These are phyloP conservation scores for Arizona elegans DNA, from an alignment of 2,113 vertebrate species.

Conservation along the genomic window DNA sequence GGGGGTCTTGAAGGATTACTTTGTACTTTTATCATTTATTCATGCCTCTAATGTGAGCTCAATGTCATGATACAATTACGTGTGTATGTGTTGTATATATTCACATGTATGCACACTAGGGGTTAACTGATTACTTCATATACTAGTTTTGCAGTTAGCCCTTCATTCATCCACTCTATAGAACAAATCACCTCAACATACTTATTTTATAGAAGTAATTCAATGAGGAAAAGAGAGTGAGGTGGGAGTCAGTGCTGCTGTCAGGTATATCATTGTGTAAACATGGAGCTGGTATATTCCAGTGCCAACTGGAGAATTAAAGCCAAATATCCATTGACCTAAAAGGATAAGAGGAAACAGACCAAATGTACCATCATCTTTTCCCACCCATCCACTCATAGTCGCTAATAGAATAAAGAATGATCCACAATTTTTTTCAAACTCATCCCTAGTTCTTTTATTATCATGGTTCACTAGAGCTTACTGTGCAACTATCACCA, in stretches of 20 bases:
- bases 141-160: not conserved
- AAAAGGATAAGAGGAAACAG: not conserved
- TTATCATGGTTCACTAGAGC: not conserved
- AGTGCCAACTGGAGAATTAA: not conserved
- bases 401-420: not conserved
- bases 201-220: not conserved
- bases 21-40: not conserved
- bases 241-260: not conserved
- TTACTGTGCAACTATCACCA: not conserved
- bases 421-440: not conserved
- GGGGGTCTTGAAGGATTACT: not conserved
- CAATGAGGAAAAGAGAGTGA: not conserved
- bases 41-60: slow-evolving; percentile 1
- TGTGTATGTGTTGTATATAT: no score
- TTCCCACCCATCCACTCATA: not conserved
- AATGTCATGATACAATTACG: not conserved
- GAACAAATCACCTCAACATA: not conserved
- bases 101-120: not conserved
- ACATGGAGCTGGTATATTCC: not conserved
- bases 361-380: not conserved
- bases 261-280: not conserved
- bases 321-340: not conserved
- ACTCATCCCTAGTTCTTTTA: not conserved
- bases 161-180: not conserved
- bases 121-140: not conserved